Evolutionary conservation across 2,888 invertebrate genomes (phyloP), one percentile per base, ranked within the genome.

Genomic region (Creontiades dilutus): DNA sequence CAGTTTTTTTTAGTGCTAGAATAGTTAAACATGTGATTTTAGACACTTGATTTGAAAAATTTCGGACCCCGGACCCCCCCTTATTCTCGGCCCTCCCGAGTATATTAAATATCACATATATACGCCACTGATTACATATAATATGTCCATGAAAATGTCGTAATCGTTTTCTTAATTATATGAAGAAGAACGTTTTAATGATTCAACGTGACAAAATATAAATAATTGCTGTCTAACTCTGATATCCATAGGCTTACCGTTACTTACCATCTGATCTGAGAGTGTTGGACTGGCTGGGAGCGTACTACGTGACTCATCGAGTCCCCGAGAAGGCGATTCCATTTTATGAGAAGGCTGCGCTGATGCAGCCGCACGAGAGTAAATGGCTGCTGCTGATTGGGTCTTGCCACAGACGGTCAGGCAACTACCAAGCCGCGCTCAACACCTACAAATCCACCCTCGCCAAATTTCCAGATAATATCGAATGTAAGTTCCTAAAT

Each of bases 401-500:
- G 12, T 96, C 96, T 52, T 97, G 97, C 93, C 96, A 97, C 92
- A 94, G 97, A 68, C 94, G 97, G 92, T 96, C 96, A 89, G 98
- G 98, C 47, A 96, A 96, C 92, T 97, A 97, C 93, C 97, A 97
- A 92, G 96, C 96, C 92, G 98, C 98, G 12, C 94, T 98, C 27
- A 94, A 96, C 11, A 95, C 97, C 0, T 98, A 98, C 93, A 97
- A 97, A 93, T 95, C 95, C 92, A 96, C 99, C 92, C 97, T 99
- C 93, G 94, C 95, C 27, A 95, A 96, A 92, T 99, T 99, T 93
- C 99, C 99, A 0, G 98, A 99, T 91, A 99, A 99, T 93, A 95
- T 97, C 0, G 98, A 98, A 93, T 99, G 99, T 95, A 93, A 93
- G 95, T 68, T 61, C 2, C n/a, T 9, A 52, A 37, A 7, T 37